Conservation (phyloP, 2,113 vertebrate species). For the Takifugu flavidus region DNA sequence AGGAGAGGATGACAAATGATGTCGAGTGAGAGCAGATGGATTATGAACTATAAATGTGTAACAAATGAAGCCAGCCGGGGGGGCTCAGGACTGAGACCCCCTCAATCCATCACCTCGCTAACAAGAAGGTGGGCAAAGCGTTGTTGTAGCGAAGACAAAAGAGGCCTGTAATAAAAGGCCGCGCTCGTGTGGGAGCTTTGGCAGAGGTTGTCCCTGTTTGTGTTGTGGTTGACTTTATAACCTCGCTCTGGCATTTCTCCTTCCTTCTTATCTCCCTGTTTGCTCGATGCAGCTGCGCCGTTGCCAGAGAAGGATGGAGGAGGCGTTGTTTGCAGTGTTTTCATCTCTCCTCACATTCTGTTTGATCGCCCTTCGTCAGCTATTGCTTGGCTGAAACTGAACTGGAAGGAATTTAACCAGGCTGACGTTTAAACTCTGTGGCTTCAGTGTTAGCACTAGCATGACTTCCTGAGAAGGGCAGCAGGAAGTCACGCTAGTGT, state of each 20-base stretch:
- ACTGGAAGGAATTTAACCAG: no score
- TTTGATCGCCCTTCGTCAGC: no score
- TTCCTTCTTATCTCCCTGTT: background rate
- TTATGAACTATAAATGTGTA: slow-evolving; percentile 66
- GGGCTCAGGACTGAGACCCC: slow-evolving; percentile 52
- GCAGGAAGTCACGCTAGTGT: no score
- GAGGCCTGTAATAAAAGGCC: no score
- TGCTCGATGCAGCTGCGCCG: background rate
- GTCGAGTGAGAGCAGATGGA: slow-evolving; percentile 65
- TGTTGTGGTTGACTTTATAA: slow-evolving; percentile 8
- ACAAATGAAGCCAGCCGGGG: slow-evolving; percentile 63
- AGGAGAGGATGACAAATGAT: slow-evolving; percentile 54
- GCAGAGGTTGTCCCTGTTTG: slow-evolving; percentile 1
- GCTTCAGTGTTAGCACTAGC: no score
- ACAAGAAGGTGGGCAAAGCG: slow-evolving; percentile 50
- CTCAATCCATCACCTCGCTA: slow-evolving; percentile 61
- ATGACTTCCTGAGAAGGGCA: no score
- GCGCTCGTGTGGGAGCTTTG: background rate
- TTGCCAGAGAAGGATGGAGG: background rate
- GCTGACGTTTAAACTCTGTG: no score
- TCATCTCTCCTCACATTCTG: no score
- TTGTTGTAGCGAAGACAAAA: slow-evolving; percentile 1
- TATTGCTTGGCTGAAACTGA: no score
- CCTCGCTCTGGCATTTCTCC: background rate
- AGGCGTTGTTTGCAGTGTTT: background rate